Evolutionary conservation across 2,113 vertebrate genomes (phyloP).

Genomic region (Coptodon bakossiorum): DNA sequence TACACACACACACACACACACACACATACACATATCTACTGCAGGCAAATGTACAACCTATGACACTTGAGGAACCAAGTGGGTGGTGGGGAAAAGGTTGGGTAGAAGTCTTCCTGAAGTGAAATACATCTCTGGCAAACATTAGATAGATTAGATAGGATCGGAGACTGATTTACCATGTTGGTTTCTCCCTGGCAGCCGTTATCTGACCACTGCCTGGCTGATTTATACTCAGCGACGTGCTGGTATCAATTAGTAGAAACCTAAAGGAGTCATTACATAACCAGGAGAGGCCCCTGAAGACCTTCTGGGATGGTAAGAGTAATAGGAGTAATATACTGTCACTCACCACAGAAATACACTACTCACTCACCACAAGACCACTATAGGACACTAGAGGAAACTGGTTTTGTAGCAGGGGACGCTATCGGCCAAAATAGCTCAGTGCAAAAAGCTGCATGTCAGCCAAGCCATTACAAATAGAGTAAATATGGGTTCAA

Average conservation of each 20-base stretch:
- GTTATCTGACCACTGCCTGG: constrained; percentile 64
- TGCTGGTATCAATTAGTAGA: constrained; percentile 66
- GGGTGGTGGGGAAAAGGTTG: constrained; percentile 37
- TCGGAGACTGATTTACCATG: constrained; percentile 63
- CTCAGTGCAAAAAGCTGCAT: constrained; percentile 24
- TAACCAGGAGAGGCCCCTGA: constrained; percentile 48
- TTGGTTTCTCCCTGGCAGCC: constrained; percentile 65
- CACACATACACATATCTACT: neutral
- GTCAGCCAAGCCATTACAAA: constrained; percentile 34
- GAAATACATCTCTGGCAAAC: constrained; percentile 62
- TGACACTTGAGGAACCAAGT: constrained; percentile 11
- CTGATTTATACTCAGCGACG: constrained; percentile 53
- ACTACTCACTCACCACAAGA: constrained; percentile 59
- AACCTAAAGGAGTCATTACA: constrained; percentile 65
- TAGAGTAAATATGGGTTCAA: constrained; percentile 27
- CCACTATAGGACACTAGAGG: constrained; percentile 56
- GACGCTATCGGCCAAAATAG: constrained; percentile 32
- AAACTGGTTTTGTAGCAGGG: constrained; percentile 51
- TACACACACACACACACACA: neutral
- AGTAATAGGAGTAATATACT: constrained; percentile 67
- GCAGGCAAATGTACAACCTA: neutral
- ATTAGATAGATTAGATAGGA: constrained; percentile 55
- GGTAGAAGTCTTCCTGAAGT: constrained; percentile 54
- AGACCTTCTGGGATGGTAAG: constrained; percentile 54
- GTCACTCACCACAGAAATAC: constrained; percentile 65